Percentiles rank a stretch among this genome's conserved stretches.
phyloP scores from a whole-genome alignment of 2,797 vertebrate genomes.

The Falco naumanni region DNA sequence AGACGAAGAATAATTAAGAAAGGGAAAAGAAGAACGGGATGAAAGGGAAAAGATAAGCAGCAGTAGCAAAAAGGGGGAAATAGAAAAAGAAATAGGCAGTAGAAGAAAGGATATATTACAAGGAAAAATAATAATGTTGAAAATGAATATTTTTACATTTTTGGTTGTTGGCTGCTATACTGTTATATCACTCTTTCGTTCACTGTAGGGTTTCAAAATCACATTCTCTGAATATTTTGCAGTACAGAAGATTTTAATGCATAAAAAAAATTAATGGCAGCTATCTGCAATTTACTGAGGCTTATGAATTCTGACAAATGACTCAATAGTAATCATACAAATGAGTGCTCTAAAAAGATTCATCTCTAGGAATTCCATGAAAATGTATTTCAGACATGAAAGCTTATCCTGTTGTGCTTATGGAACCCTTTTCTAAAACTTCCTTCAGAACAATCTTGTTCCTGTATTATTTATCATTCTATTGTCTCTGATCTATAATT shows the following conservation, averaged over 20 bases:
- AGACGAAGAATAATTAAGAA: constrained; percentile 12
- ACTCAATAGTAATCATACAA: neutral
- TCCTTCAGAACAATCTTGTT: neutral
- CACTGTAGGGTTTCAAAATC: neutral
- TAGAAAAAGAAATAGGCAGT: neutral
- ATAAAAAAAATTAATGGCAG: neutral
- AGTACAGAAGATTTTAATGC: neutral
- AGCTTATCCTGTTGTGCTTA: neutral
- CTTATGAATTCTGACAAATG: neutral
- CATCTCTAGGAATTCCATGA: neutral
- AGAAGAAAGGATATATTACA: neutral
- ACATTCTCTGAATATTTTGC: neutral
- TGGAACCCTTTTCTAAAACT: neutral
- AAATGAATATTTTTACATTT: neutral
- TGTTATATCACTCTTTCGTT: neutral
- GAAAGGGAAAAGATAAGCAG: neutral
- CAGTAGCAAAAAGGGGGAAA: neutral
- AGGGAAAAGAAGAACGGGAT: neutral
- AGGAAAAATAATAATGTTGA: neutral
- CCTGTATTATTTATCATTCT: constrained; percentile 47
- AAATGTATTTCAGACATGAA: constrained; percentile 11
- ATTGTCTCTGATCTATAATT: constrained; percentile 53
- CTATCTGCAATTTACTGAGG: neutral
- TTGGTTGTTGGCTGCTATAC: neutral
- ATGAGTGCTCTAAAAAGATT: neutral